Evolutionary conservation across 2,113 vertebrate genomes (phyloP).

Genomic region (Anolis carolinensis): DNA sequence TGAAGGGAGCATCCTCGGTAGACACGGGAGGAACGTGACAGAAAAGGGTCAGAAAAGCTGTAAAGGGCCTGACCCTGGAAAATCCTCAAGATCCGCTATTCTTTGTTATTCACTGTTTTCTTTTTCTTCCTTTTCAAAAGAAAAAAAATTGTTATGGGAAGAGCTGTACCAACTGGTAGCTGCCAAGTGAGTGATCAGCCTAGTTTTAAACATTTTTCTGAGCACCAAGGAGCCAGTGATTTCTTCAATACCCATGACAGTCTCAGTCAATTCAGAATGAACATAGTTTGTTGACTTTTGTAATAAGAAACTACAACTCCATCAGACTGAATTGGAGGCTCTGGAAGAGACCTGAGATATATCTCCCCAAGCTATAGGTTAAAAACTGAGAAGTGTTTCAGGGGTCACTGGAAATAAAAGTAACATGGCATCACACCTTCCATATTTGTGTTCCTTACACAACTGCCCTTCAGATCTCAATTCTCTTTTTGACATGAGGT

Average conservation of each 20-base stretch:
- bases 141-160: neutral
- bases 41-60: neutral
- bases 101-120: constrained; percentile 12
- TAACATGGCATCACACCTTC: neutral
- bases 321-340: neutral
- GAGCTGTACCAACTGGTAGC: neutral
- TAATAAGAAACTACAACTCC: neutral
- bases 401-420: neutral
- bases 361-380: neutral
- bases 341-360: neutral
- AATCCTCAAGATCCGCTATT: constrained; percentile 35
- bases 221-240: neutral
- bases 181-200: neutral
- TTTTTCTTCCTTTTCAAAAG: neutral
- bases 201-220: neutral
- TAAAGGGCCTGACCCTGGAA: constrained; percentile 10
- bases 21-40: neutral
- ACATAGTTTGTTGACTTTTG: neutral
- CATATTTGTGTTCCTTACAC: neutral
- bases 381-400: neutral
- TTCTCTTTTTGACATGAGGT: neutral
- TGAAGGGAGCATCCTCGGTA: neutral
- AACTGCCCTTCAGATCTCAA: neutral
- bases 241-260: neutral
- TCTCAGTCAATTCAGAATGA: neutral